Evolutionary conservation across 2,113 vertebrate genomes (phyloP), one percentile per base, ranked within the genome.

Genomic region (Passer domesticus): DNA sequence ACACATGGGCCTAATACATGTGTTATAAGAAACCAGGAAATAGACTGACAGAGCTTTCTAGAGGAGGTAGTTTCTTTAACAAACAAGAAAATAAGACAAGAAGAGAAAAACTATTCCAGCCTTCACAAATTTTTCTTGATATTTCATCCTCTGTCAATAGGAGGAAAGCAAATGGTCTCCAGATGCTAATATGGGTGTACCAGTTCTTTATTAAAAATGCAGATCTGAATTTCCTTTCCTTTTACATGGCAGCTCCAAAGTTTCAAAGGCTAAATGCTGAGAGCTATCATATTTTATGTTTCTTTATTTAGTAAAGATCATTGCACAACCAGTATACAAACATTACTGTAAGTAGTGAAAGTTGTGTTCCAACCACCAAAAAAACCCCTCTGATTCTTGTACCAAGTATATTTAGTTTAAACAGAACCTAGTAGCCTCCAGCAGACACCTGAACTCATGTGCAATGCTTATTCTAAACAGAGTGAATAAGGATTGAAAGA

Each of bases 1-100:
- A 69, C 10, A 18, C 28, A 25, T 0, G 1, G 39, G 31, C 7
- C 77, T 39, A 47, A 80, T 52, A 11, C 0, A 1, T 22, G 16
- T 47, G 44, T 49, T 52, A 72, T 9, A 73, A 76, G 73, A n/a
- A 80, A 58, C 31, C 24, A 76, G 67, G 19, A 69, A 43, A 23
- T 6, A 81, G 18, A 24, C 24, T 53, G 21, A 82, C 15, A 85
- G 23, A 59, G 41, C 4, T 18, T 83, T 72, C 43, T 43, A 39
- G 6, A 10, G 11, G 12, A 52, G 37, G 44, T 18, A 25, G 20
- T 68, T 77, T 77, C 72, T 84, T 58, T 15, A 39, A 64, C 19
- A 66, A 87, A 91, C 2, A 62, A 76, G 23, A 70, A 76, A 80
- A 8, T 49, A 66, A 49, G 13, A 52, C 6, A 35, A 7, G 6